Conservation (phyloP, 2,888 invertebrate species). For the Pteria penguin region DNA sequence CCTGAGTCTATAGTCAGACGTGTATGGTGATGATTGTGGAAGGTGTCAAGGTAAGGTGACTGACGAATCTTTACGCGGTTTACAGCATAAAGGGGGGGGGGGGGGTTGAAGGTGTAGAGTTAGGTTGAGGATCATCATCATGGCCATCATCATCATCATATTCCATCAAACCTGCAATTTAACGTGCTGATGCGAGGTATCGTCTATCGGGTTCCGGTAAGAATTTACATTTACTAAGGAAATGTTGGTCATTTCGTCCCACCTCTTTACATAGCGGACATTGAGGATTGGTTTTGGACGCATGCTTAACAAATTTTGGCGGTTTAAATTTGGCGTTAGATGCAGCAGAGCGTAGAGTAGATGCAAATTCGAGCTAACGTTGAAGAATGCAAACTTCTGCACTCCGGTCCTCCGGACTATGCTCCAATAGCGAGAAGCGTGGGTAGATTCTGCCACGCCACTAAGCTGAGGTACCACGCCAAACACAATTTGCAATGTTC, state of each 20-base stretch:
- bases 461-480: too few relatives aligned
- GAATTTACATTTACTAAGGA: slow-evolving; percentile 35
- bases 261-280: slow-evolving; percentile 48
- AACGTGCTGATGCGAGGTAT: slow-evolving; percentile 27
- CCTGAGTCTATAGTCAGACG: slow-evolving; percentile 11
- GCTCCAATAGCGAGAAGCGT: too few relatives aligned
- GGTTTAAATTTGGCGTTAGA: background rate
- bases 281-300: background rate
- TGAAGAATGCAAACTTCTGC: too few relatives aligned
- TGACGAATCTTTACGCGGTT: background rate
- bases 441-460: too few relatives aligned
- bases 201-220: slow-evolving; percentile 38
- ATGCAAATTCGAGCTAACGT: too few relatives aligned
- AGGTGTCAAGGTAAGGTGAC: background rate
- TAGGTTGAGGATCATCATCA: too few relatives aligned
- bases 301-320: too few relatives aligned
- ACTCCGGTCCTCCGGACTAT: too few relatives aligned
- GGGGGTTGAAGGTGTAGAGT: too few relatives aligned
- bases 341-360: slow-evolving; percentile 34
- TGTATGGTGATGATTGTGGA: background rate
- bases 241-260: slow-evolving; percentile 32
- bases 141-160: background rate
- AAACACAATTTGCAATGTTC: too few relatives aligned
- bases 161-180: background rate
- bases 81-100: too few relatives aligned